These are phyloP conservation scores for Asarcornis scutulata DNA, from an alignment of 2,113 vertebrate species.

Conservation along the genomic window DNA sequence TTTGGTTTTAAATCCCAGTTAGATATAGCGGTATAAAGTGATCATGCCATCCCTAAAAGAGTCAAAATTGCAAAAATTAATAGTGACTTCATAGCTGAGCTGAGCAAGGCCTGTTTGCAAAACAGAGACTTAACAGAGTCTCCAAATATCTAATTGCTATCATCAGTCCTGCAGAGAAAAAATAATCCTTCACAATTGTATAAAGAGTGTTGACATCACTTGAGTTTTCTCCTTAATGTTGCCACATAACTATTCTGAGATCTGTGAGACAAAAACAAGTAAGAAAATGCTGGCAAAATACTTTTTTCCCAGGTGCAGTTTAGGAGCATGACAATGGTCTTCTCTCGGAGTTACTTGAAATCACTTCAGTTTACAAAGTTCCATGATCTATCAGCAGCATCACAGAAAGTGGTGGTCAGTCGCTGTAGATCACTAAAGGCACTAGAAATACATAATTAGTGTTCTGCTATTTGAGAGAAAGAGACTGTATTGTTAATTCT, in stretches of 20 bases:
- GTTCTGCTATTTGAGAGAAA: neutral
- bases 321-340: neutral
- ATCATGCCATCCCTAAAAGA: neutral
- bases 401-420: neutral
- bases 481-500: neutral
- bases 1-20: neutral
- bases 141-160: neutral
- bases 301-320: neutral
- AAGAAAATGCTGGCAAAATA: neutral
- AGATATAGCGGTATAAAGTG: neutral
- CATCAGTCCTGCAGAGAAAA: neutral
- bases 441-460: neutral
- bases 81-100: neutral
- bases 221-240: neutral
- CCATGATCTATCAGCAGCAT: neutral
- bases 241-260: neutral
- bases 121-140: neutral
- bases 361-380: neutral
- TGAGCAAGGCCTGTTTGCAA: neutral
- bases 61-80: neutral
- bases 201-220: neutral
- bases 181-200: neutral
- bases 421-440: neutral
- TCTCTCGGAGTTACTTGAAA: neutral
- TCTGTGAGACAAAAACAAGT: neutral